A percentile compares a stretch with the other conserved stretches of the same genome.
phyloP scores from a whole-genome alignment of 2,797 vertebrate genomes.

The Aeoliscus strigatus region DNA sequence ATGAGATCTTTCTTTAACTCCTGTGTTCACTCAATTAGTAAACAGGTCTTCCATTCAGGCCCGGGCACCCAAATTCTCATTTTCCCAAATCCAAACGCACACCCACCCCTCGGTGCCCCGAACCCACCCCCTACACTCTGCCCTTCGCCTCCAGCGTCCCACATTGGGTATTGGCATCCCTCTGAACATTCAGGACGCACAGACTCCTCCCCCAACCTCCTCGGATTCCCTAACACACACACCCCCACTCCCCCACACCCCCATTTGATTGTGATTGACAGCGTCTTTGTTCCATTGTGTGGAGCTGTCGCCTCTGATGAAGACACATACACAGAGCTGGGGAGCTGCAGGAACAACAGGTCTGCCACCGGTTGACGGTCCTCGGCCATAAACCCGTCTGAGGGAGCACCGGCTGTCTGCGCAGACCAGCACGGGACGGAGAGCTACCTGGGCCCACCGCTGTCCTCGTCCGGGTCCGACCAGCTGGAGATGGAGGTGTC shows the following conservation, averaged over 20 bases:
- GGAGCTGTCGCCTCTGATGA: constrained; percentile 80
- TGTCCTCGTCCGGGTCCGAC: constrained; percentile 36
- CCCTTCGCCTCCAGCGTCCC: constrained; percentile 57
- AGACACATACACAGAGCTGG: constrained; percentile 71
- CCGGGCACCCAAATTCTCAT: constrained; percentile 55
- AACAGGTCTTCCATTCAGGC: constrained; percentile 72
- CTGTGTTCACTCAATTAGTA: constrained; percentile 72
- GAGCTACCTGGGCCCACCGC: constrained; percentile 9
- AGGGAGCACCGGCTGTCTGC: no score
- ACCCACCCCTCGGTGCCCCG: constrained; percentile 28
- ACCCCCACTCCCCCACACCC: constrained; percentile 50
- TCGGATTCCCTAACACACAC: constrained; percentile 20
- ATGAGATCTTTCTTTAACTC: constrained; percentile 73
- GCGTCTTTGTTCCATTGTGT: constrained; percentile 79
- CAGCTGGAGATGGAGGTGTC: constrained; percentile 75
- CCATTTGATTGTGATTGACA: constrained; percentile 83
- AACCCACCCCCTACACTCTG: constrained; percentile 25
- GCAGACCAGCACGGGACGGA: no score
- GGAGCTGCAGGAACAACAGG: constrained; percentile 40
- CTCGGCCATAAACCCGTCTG: no score
- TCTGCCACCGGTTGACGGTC: constrained; percentile 50
- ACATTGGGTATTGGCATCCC: constrained; percentile 60
- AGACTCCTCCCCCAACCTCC: constrained; percentile 60
- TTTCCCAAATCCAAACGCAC: constrained; percentile 58
- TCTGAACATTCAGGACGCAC: constrained; percentile 64